Evolutionary conservation across 2,888 invertebrate genomes (phyloP), one percentile per base, ranked within the genome.

Genomic region (Microplitis deprimator): DNA sequence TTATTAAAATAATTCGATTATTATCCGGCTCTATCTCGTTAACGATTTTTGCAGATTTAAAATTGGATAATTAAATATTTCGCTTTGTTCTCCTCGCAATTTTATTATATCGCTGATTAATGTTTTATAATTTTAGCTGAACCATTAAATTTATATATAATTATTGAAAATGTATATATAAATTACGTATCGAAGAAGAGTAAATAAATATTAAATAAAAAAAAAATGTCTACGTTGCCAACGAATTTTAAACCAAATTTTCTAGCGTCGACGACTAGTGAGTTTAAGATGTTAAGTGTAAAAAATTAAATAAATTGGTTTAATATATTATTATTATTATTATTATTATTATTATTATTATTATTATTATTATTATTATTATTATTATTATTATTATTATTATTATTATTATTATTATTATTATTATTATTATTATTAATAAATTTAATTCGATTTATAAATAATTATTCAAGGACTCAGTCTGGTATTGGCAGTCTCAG

Each of bases 81-180:
- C 78, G 84, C 84, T 84, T 83, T 81, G 82, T 85, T 83, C 79
- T 77, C 73, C 80, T 82, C 79, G 72, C 29, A 41, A 75, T 84
- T 83, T 80, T 75, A 78, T 81, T 81, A 72, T 79, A 81, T 82
- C 81, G 78, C 82, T 77, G 77, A 79, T 85, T 81, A 78, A 83
- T 84, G 83, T 83, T 85, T 85, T 80, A 81, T 84, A 40, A 73
- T 78, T 80, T 76, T 69, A 79, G 71, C 74, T 72, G 71, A 60
- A 68, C n/a, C 39, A 7, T 16, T n/a, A 68, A 39, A 68, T 39
- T 20, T 16, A 38, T 39, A 38, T 10, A 10, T 20, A 60, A 60
- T 40, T 8, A 17, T 61, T 40, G 13, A 72, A 62, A 29, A 29
- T 65, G 4, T 8, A 38, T 59, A 39, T 74, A 29, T 59, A 68